These are phyloP conservation scores for Enteromius treurensis DNA, from an alignment of 2,797 vertebrate genomes.

Conservation along the genomic window DNA sequence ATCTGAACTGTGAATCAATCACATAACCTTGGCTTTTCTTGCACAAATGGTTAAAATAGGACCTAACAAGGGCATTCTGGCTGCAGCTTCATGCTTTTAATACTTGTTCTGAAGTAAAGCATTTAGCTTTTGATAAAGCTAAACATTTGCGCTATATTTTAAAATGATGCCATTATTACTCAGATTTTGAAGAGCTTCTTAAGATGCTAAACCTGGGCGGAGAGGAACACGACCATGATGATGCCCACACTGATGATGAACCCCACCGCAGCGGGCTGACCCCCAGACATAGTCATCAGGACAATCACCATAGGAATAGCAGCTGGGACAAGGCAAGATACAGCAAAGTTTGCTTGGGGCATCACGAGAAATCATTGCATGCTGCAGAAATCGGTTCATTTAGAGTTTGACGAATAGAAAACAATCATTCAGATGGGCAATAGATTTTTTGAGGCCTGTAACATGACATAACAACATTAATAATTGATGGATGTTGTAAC, in stretches of 20 bases:
- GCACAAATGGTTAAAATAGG: not conserved
- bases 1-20: not conserved
- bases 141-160: not conserved
- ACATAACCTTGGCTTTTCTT: not conserved
- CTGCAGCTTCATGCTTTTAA: not conserved
- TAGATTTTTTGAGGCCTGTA: conserved; percentile 14
- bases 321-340: conserved; percentile 74
- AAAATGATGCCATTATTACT: conserved; percentile 9
- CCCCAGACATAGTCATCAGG: conserved; percentile 12
- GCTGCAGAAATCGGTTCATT: conserved; percentile 32
- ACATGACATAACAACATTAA: conserved; percentile 39
- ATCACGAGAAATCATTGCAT: conserved; percentile 34
- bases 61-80: not conserved
- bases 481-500: conserved; percentile 37
- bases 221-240: conserved; percentile 31
- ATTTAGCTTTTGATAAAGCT: not conserved
- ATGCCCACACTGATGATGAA: not conserved
- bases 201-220: conserved; percentile 54
- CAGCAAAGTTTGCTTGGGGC: not conserved
- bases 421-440: conserved; percentile 26
- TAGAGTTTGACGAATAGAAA: conserved; percentile 4
- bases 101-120: not conserved
- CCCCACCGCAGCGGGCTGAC: conserved; percentile 12
- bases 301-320: conserved; percentile 56
- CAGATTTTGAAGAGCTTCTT: conserved; percentile 68